A percentile compares a stretch with the other conserved stretches of the same genome.
Evolutionary conservation across 92 coral and sea anemone genomes (phyloP).

Genomic region (Umimayanthus kanabou): DNA sequence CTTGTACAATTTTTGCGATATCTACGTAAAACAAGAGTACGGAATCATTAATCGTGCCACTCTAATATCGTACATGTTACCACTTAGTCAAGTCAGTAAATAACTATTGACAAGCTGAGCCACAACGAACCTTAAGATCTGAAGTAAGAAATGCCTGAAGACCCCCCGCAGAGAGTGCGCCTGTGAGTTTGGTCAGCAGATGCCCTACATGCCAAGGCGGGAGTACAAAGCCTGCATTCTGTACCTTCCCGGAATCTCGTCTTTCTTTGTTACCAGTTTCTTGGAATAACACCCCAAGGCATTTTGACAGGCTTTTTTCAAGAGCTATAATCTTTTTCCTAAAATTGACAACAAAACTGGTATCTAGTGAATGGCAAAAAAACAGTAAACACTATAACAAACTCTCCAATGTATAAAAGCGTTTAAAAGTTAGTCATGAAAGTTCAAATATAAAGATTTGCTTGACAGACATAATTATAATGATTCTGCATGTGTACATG

Average conservation of each 20-base stretch:
- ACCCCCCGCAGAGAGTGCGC: constrained; percentile 42
- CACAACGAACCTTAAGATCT: constrained; percentile 63
- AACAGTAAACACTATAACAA: neutral
- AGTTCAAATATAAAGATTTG: too few relatives aligned
- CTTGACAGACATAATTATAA: too few relatives aligned
- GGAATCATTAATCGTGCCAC: neutral
- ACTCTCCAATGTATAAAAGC: too few relatives aligned
- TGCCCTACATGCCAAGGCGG: constrained; percentile 75
- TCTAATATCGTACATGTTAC: neutral
- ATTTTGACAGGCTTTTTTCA: constrained; percentile 62
- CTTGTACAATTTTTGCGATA: too few relatives aligned
- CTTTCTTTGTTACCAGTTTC: constrained; percentile 31
- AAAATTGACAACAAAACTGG: neutral
- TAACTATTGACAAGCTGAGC: neutral
- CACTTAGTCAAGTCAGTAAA: neutral
- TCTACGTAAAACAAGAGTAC: neutral
- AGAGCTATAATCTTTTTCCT: constrained; percentile 55
- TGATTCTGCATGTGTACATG: too few relatives aligned
- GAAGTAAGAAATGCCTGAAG: constrained; percentile 53
- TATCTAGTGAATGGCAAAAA: neutral
- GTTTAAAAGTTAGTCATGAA: too few relatives aligned
- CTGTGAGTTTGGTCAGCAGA: constrained; percentile 52
- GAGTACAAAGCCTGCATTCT: constrained; percentile 44
- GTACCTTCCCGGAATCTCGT: neutral
- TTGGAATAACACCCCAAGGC: constrained; percentile 57